Percentiles rank a stretch among this genome's conserved stretches.
These are phyloP conservation scores for Chiroxiphia lanceolata DNA, from an alignment of 2,797 vertebrate species.

Conservation along the genomic window DNA sequence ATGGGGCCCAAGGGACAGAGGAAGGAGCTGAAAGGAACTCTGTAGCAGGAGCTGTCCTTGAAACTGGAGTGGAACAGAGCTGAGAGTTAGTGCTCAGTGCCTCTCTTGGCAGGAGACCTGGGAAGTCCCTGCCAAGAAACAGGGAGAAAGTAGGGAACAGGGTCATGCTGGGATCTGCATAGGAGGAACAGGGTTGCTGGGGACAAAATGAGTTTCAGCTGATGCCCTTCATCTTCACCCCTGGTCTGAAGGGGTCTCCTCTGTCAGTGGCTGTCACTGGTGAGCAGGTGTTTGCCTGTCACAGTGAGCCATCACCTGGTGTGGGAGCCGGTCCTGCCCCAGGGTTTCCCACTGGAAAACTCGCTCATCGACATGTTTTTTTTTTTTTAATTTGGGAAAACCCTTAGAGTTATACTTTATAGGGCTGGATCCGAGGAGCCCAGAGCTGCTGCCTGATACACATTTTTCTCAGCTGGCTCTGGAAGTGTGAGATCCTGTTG, in stretches of 20 bases:
- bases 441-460: not conserved
- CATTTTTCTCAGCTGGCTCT: not conserved
- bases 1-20: not conserved
- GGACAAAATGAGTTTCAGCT: accelerated
- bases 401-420: not conserved
- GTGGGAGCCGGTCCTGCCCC: not conserved
- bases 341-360: too few species aligned
- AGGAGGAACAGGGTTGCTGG: not conserved
- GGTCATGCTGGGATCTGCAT: not conserved
- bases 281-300: not conserved
- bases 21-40: not conserved
- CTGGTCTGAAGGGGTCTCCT: not conserved
- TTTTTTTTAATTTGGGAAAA: not conserved
- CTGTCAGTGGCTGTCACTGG: not conserved
- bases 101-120: not conserved
- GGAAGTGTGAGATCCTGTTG: accelerated
- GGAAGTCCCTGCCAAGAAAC: not conserved
- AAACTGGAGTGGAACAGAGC: not conserved
- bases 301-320: not conserved
- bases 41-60: not conserved
- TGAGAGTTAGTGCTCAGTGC: not conserved
- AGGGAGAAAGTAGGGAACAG: not conserved
- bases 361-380: too few species aligned
- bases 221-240: not conserved
- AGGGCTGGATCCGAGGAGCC: not conserved